Base-by-base conservation (phyloP, 2,888 invertebrate genomes). In the Parapristionchus giblindavisi region DNA sequence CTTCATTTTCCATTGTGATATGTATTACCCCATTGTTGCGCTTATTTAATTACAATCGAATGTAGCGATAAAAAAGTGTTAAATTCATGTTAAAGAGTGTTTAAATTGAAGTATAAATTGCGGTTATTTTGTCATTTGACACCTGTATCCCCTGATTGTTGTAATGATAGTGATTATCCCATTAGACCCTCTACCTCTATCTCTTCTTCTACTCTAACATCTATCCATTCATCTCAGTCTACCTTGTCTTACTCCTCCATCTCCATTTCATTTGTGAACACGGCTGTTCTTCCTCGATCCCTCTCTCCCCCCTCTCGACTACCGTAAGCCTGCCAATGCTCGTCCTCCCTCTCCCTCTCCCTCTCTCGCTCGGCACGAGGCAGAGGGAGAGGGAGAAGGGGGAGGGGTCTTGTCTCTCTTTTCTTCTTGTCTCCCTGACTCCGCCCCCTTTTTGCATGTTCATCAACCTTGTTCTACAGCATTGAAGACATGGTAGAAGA, bases 381-480 rank as follows among this genome's bases (percentile, higher is more conserved):
- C n/a, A n/a, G n/a, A n/a, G n/a, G n/a, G n/a, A n/a, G n/a, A n/a
- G n/a, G n/a, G n/a, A n/a, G n/a, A n/a, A 43, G 27, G 27, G 29
- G 63, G 63, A 40, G 63, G 63, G 29, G 63, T n/a, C 40, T 65
- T 8, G 11, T 5, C 21, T 32, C 40, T 40, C 63, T 38, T 27
- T n/a, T 24, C 52, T 38, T 24, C 36, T 36, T 24, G n/a, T n/a
- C 61, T 27, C 32, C 40, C 17, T 61, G 61, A 40, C 38, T 61
- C 61, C 61, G 14, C 61, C 60, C 63, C 63, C 63, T 40, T 65
- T n/a, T n/a, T n/a, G n/a, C n/a, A n/a, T n/a, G 63, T 65, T 65
- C 29, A 27, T 29, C 40, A 40, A 65, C 63, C 48, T 43, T 65
- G 63, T 65, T 65, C 63, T 29, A 65, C 63, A 65, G n/a, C n/a